A percentile compares a stretch with the other conserved stretches of the same genome.
phyloP scores from a whole-genome alignment of 1,140 invertebrate species.

The Nomia melanderi region DNA sequence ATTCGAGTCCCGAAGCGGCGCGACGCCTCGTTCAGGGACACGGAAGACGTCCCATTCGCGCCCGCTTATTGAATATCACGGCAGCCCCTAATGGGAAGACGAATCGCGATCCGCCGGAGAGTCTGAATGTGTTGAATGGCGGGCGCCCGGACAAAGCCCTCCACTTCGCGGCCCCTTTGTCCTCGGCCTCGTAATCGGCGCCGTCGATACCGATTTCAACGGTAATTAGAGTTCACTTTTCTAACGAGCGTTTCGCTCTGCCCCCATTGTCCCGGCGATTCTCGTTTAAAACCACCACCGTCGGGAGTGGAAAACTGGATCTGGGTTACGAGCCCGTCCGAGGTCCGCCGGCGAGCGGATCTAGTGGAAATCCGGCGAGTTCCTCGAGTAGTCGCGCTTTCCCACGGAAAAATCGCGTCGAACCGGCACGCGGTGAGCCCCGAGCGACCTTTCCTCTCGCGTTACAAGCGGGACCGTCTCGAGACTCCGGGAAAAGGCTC shows the following conservation, averaged over 20 bases:
- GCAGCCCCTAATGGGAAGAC: constrained; percentile 53
- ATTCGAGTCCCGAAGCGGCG: neutral
- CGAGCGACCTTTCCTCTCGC: constrained; percentile 4
- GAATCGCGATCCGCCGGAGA: constrained; percentile 34
- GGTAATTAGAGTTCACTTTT: constrained; percentile 55
- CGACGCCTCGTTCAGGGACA: neutral
- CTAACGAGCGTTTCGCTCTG: constrained; percentile 28
- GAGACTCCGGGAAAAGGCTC: constrained; percentile 59
- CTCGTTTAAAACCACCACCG: constrained; percentile 20
- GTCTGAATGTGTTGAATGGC: constrained; percentile 55
- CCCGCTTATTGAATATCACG: constrained; percentile 40
- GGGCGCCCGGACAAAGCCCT: constrained; percentile 48
- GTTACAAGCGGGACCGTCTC: constrained; percentile 42
- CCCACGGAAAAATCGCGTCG: constrained; percentile 31
- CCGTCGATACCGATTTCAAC: constrained; percentile 58
- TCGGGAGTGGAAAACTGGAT: neutral
- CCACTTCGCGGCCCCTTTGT: constrained; percentile 58
- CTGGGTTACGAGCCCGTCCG: neutral
- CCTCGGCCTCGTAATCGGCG: constrained; percentile 47
- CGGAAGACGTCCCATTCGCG: neutral
- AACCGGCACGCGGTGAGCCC: constrained; percentile 35
- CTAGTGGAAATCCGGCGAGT: too few relatives aligned
- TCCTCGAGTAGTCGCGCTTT: neutral
- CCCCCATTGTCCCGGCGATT: neutral
- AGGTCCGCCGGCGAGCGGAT: neutral